Conservation (phyloP, 2,888 invertebrate genomes). For the Spicauda simplicius region DNA sequence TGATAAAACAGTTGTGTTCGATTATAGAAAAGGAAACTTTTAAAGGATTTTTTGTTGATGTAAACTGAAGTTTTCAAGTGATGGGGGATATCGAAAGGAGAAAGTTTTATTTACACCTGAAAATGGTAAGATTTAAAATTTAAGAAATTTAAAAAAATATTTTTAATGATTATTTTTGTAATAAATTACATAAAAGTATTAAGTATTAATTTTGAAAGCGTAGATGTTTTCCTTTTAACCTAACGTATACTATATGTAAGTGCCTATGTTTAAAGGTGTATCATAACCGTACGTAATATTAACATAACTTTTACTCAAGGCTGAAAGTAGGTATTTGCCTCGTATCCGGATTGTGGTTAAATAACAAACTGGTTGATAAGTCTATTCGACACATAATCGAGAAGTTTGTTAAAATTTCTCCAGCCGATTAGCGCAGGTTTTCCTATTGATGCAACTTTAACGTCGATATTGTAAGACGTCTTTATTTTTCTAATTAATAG, state of each 20-base stretch:
- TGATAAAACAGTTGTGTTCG: conserved; percentile 65
- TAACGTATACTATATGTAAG: background rate
- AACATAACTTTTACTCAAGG: conserved; percentile 47
- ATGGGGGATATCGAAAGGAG: conserved; percentile 75
- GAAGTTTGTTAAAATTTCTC: conserved; percentile 59
- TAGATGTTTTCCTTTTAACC: conserved; percentile 16
- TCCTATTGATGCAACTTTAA: background rate
- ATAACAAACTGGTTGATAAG: conserved; percentile 65
- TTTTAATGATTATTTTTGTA: background rate
- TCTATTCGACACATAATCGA: conserved; percentile 57
- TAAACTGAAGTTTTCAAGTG: conserved; percentile 54
- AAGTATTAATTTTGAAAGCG: background rate
- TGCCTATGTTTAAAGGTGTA: background rate
- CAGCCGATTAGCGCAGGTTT: conserved; percentile 48
- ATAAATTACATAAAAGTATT: no score
- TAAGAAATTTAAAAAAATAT: background rate
- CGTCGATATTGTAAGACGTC: background rate
- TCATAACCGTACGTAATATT: conserved; percentile 40
- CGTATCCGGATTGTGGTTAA: conserved; percentile 52
- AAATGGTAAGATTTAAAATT: conserved; percentile 68
- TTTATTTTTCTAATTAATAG: background rate
- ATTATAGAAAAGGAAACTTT: conserved; percentile 51
- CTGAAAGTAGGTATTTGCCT: conserved; percentile 39
- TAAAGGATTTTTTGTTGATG: conserved; percentile 58
- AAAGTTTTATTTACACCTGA: conserved; percentile 60